Evolutionary conservation across 2,888 invertebrate species (phyloP).

Genomic region (Orthosia incerta): DNA sequence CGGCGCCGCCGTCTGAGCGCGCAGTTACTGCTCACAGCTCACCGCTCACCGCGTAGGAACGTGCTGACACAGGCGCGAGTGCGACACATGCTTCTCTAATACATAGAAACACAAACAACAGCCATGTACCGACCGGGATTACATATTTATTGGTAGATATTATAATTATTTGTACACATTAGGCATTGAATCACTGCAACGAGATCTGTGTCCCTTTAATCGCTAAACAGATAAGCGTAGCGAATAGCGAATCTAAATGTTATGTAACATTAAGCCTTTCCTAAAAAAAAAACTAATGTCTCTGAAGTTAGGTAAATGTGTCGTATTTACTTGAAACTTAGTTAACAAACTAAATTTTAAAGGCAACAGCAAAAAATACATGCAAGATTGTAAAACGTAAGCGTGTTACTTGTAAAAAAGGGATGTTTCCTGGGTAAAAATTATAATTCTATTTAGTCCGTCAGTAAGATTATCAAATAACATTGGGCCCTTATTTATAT

Average conservation of each 20-base stretch:
- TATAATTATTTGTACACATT: conserved; percentile 36
- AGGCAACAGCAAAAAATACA: conserved; percentile 29
- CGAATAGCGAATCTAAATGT: conserved; percentile 29
- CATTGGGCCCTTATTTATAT: no score
- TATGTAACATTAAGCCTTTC: conserved; percentile 40
- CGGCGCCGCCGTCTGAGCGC: conserved; percentile 78
- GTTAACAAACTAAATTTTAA: conserved; percentile 33
- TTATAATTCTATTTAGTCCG: no score
- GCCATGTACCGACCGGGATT: conserved; percentile 32
- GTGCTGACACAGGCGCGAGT: no score
- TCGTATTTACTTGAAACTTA: conserved; percentile 45
- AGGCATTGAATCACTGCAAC: conserved; percentile 23
- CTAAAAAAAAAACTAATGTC: conserved; percentile 52
- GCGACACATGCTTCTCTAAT: conserved; percentile 31
- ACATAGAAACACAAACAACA: conserved; percentile 7
- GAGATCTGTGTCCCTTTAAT: conserved; percentile 32
- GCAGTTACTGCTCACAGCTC: no score
- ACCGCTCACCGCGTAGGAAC: no score
- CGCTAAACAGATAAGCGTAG: conserved; percentile 29
- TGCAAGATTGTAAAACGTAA: conserved; percentile 39
- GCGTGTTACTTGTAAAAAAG: conserved; percentile 50
- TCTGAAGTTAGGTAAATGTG: conserved; percentile 53
- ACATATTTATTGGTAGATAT: conserved; percentile 29
- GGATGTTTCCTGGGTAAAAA: no score
- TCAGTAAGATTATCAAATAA: no score